These are phyloP conservation scores for Trissonchulus sp. DNA, from an alignment of 2,888 invertebrate genomes.

Conservation along the genomic window DNA sequence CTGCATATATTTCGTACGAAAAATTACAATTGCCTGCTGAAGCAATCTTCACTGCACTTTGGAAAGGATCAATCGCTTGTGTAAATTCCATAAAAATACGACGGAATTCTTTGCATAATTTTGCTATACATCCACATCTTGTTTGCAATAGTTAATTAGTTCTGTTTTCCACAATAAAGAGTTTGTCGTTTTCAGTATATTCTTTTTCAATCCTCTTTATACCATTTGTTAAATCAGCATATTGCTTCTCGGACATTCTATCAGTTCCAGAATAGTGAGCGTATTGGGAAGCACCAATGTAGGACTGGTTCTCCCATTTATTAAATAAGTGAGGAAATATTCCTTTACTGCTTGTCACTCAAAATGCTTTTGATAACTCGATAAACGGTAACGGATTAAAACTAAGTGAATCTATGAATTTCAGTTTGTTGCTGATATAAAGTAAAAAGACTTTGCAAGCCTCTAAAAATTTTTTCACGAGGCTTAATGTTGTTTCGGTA, in stretches of 20 bases:
- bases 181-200: no score
- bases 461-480: neutral
- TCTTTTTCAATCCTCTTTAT: no score
- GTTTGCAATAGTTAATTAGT: neutral
- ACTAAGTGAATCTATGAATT: constrained; percentile 1
- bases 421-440: neutral
- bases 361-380: neutral
- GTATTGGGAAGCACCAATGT: neutral
- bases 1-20: no score
- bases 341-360: constrained; percentile 1
- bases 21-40: no score
- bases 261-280: neutral
- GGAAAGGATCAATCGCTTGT: neutral
- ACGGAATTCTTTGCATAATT: neutral
- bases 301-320: neutral
- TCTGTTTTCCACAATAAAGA: neutral
- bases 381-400: neutral
- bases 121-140: constrained; percentile 5
- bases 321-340: constrained; percentile 10
- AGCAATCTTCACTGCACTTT: neutral
- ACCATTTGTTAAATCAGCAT: neutral
- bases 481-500: neutral
- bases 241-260: neutral
- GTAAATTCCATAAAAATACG: neutral
- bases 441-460: neutral